Evolutionary conservation across 2,888 invertebrate genomes (phyloP).

Genomic region (Epirrita christyi): DNA sequence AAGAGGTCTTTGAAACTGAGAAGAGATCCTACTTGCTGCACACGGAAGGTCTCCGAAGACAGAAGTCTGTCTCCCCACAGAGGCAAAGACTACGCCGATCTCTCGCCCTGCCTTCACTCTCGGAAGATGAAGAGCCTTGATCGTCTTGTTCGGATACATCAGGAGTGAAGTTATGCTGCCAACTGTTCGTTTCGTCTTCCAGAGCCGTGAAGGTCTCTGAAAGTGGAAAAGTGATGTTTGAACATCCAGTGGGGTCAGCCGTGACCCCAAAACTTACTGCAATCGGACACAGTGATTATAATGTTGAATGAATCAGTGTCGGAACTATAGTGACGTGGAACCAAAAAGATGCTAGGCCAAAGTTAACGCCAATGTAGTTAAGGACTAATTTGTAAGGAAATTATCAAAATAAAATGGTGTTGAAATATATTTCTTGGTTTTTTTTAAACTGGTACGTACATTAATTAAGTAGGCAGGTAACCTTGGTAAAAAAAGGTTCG

Average conservation of each 20-base stretch:
- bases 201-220: conserved; percentile 42
- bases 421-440: conserved; percentile 31
- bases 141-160: conserved; percentile 40
- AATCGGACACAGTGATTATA: conserved; percentile 42
- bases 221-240: conserved; percentile 46
- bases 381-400: conserved; percentile 50
- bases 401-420: conserved; percentile 42
- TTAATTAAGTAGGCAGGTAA: conserved; percentile 3
- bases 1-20: conserved; percentile 61
- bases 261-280: conserved; percentile 39
- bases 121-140: conserved; percentile 81
- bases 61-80: conserved; percentile 75
- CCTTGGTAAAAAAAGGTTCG: too few relatives aligned
- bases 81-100: conserved; percentile 69
- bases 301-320: conserved; percentile 25
- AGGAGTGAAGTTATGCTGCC: conserved; percentile 71
- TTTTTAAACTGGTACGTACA: conserved; percentile 30
- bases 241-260: conserved; percentile 44
- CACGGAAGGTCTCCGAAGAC: conserved; percentile 67
- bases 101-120: conserved; percentile 73
- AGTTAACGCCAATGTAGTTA: conserved; percentile 54
- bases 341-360: conserved; percentile 51
- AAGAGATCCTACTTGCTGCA: conserved; percentile 63
- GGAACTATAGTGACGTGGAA: conserved; percentile 59
- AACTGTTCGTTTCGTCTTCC: conserved; percentile 49